A percentile compares a stretch with the other conserved stretches of the same genome.
These are phyloP conservation scores for Lagopus leucura DNA, from an alignment of 2,113 vertebrate genomes.

Conservation along the genomic window DNA sequence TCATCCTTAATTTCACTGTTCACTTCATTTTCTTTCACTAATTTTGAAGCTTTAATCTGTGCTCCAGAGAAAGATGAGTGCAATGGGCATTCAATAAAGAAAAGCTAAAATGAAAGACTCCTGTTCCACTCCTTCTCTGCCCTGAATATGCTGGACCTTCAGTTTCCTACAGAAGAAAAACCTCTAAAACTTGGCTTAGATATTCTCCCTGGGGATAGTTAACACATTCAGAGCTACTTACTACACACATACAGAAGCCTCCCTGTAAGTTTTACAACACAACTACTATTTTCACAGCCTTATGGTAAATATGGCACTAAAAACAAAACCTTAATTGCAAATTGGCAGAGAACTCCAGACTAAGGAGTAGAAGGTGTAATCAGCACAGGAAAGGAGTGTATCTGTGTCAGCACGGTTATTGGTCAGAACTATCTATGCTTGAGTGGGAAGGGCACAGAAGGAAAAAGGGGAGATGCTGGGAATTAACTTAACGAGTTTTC, in stretches of 20 bases:
- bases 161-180: slow-evolving; percentile 2
- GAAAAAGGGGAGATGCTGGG: slow-evolving; percentile 39
- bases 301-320: slow-evolving; percentile 19
- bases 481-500: slow-evolving; percentile 24
- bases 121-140: background rate
- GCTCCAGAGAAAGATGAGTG: background rate
- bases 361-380: slow-evolving; percentile 29
- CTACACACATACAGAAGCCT: slow-evolving; percentile 17
- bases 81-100: background rate
- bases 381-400: slow-evolving; percentile 44
- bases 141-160: background rate
- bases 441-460: slow-evolving; percentile 32
- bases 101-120: slow-evolving; percentile 33
- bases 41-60: slow-evolving; percentile 36
- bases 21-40: background rate
- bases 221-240: slow-evolving; percentile 13
- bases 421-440: background rate
- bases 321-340: slow-evolving; percentile 49
- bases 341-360: background rate
- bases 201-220: background rate
- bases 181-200: slow-evolving; percentile 42
- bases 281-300: slow-evolving; percentile 44
- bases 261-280: slow-evolving; percentile 46
- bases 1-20: background rate
- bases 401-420: background rate